A percentile compares a stretch with the other conserved stretches of the same genome.
These are phyloP conservation scores for Urocolius indicus DNA, from an alignment of 2,113 vertebrate species.

Conservation along the genomic window DNA sequence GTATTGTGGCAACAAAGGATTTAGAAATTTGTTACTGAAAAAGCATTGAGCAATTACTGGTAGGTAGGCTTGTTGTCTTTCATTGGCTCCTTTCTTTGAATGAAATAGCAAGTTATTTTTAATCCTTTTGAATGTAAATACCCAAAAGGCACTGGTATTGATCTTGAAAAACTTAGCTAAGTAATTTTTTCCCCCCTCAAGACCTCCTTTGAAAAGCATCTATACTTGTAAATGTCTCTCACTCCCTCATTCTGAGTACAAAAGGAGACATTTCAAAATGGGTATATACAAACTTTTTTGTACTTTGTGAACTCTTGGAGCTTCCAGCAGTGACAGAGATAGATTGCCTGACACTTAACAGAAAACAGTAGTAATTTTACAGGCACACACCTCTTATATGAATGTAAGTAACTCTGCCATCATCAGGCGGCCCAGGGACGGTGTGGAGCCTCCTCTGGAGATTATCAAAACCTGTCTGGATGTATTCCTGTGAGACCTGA, in stretches of 20 bases:
- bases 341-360: neutral
- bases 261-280: neutral
- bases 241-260: neutral
- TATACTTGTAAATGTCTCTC: neutral
- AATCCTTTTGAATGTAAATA: conserved; percentile 30
- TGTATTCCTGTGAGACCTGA: no score
- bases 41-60: neutral
- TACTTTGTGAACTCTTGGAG: neutral
- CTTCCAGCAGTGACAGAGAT: neutral
- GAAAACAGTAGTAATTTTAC: neutral
- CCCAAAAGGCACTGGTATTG: neutral
- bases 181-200: rapidly evolving
- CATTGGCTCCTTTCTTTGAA: neutral
- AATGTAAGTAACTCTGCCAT: neutral
- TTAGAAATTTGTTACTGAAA: neutral
- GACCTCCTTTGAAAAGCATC: neutral
- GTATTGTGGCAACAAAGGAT: neutral
- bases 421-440: no score
- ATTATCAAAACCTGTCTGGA: no score
- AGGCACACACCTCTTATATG: rapidly evolving
- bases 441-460: no score
- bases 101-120: neutral
- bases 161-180: conserved; percentile 8
- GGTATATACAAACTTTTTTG: neutral
- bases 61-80: neutral